Percentiles rank a stretch among this genome's conserved stretches.
phyloP scores from a whole-genome alignment of 30 jellyfish, hydroid and myxozoan genomes.

The Chrysaora quinquecirrha region DNA sequence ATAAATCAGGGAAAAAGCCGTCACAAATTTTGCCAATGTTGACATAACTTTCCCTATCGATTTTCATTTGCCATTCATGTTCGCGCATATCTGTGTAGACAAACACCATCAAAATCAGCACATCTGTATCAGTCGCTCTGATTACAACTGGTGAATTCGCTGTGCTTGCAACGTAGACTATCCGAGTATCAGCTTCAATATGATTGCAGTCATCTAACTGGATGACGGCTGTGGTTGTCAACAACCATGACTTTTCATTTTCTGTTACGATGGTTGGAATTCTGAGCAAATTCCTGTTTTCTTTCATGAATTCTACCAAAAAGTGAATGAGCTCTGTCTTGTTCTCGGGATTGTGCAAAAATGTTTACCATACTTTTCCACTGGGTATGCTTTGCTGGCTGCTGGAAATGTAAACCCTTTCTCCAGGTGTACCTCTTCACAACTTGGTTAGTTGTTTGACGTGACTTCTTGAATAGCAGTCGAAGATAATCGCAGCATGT shows the following conservation, averaged over 20 bases:
- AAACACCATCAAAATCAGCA: background rate
- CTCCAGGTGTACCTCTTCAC: conserved; percentile 28
- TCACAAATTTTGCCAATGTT: conserved; percentile 7
- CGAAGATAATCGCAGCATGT: conserved; percentile 19
- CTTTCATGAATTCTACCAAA: conserved; percentile 36
- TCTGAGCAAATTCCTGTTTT: conserved; percentile 36
- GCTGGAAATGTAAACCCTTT: conserved; percentile 38
- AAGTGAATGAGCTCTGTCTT: conserved; percentile 42
- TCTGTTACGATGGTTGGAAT: conserved; percentile 22
- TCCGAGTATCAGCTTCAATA: background rate
- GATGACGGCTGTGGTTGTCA: background rate
- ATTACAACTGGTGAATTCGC: background rate
- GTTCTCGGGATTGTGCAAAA: too few relatives aligned
- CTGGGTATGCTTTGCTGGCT: conserved; percentile 36
- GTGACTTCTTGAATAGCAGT: conserved; percentile 34
- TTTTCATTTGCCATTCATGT: conserved; percentile 3
- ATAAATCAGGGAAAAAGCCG: background rate
- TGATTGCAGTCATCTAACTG: conserved; percentile 7
- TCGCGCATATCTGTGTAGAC: background rate
- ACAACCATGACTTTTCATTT: conserved; percentile 11
- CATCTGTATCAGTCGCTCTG: background rate
- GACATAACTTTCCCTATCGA: background rate
- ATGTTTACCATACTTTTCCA: conserved; percentile 31
- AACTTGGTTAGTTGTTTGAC: conserved; percentile 30
- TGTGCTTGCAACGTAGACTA: conserved; percentile 6